Conservation (phyloP, 2,888 invertebrate species). For the Idaea biselata region DNA sequence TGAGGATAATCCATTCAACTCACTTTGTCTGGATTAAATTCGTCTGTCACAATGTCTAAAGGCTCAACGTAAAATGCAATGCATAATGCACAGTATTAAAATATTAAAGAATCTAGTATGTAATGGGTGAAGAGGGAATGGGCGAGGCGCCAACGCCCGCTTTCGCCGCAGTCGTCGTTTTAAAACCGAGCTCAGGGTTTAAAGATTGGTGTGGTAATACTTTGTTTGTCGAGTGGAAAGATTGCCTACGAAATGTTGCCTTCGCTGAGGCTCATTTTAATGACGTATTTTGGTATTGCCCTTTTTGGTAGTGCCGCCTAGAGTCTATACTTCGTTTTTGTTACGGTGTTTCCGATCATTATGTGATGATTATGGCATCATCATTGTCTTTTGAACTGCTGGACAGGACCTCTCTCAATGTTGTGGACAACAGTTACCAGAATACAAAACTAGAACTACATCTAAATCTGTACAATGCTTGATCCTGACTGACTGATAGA, state of each 20-base stretch:
- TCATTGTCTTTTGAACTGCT: too few species aligned
- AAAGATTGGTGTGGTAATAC: constrained; percentile 16
- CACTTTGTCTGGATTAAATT: constrained; percentile 44
- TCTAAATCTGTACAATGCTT: too few species aligned
- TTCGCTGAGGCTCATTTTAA: background rate
- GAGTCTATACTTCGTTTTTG: too few species aligned
- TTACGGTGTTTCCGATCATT: too few species aligned
- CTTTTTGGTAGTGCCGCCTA: too few species aligned
- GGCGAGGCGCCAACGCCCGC: constrained; percentile 51
- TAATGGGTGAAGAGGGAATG: constrained; percentile 43
- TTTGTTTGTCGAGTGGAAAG: background rate
- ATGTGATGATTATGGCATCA: too few species aligned
- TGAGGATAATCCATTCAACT: background rate
- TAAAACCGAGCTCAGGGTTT: constrained; percentile 42
- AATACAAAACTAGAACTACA: too few species aligned
- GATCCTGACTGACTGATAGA: too few species aligned
- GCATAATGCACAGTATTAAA: constrained; percentile 67
- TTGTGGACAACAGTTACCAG: too few species aligned
- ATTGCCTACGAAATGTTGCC: constrained; percentile 6
- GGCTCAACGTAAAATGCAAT: constrained; percentile 48
- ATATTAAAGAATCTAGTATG: constrained; percentile 54
- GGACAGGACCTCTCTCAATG: too few species aligned
- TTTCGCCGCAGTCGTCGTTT: constrained; percentile 47
- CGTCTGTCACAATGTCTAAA: constrained; percentile 46
- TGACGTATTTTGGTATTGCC: too few species aligned